These are phyloP conservation scores for Phalacrocorax aristotelis DNA, from an alignment of 2,113 vertebrate species.

Conservation along the genomic window DNA sequence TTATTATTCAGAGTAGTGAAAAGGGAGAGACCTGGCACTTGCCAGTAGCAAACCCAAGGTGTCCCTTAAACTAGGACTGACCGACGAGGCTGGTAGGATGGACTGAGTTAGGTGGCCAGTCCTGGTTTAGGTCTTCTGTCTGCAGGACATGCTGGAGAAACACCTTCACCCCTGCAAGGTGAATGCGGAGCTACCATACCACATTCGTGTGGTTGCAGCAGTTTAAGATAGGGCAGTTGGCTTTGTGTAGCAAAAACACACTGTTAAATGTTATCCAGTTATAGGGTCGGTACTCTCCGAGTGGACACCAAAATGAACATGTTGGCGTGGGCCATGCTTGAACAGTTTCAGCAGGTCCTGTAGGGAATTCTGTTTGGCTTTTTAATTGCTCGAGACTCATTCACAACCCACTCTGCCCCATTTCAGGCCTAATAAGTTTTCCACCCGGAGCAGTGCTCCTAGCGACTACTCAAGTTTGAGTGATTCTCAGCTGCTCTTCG, in stretches of 20 bases:
- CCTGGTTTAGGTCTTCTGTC: not conserved
- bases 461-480: constrained; percentile 81
- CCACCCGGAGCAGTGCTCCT: constrained; percentile 62
- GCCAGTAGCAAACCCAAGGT: not conserved
- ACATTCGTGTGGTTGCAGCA: rapidly evolving
- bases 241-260: rapidly evolving
- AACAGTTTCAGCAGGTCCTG: not conserved
- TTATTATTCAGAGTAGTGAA: not conserved
- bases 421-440: constrained; percentile 69
- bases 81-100: not conserved
- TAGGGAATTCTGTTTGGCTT: not conserved
- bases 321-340: not conserved
- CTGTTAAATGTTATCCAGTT: not conserved
- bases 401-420: not conserved
- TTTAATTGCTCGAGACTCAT: not conserved
- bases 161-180: not conserved
- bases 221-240: not conserved
- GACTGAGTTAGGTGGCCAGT: not conserved
- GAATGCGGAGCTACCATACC: not conserved
- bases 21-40: not conserved
- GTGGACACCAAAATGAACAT: not conserved
- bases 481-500: constrained; percentile 88
- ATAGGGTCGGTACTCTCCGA: rapidly evolving
- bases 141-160: not conserved
- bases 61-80: not conserved